These are phyloP conservation scores for Pseudochromis fuscus DNA, from an alignment of 2,797 vertebrate genomes.

Conservation along the genomic window DNA sequence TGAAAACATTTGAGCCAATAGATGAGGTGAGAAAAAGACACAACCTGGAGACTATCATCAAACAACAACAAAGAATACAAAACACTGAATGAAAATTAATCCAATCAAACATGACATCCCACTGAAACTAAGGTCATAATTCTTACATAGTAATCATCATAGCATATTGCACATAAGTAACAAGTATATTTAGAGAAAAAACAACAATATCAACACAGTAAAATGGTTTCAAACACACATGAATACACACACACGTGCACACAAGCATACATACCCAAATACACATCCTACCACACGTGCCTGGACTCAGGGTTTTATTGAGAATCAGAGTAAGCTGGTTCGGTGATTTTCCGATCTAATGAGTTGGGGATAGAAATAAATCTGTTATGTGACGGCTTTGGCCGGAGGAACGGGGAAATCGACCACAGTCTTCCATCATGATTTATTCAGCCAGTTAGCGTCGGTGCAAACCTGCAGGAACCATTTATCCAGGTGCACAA, in stretches of 20 bases:
- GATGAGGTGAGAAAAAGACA: too few relatives aligned
- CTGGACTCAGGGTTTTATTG: slow-evolving; percentile 10
- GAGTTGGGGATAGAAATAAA: slow-evolving; percentile 56
- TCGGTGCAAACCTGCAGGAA: neutral
- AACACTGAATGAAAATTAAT: too few relatives aligned
- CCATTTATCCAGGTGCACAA: neutral
- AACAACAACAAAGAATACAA: too few relatives aligned
- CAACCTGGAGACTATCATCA: too few relatives aligned
- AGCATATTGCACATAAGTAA: too few relatives aligned
- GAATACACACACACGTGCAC: neutral
- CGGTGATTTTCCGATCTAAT: slow-evolving; percentile 48
- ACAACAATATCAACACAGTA: too few relatives aligned
- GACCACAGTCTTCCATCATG: slow-evolving; percentile 15
- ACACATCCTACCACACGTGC: slow-evolving; percentile 8
- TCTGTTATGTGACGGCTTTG: slow-evolving; percentile 45
- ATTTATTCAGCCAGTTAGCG: slow-evolving; percentile 23
- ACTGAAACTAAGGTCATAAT: too few relatives aligned
- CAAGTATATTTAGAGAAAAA: too few relatives aligned
- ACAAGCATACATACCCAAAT: neutral
- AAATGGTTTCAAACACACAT: neutral
- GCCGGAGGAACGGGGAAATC: neutral
- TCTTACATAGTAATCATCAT: too few relatives aligned
- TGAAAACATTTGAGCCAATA: too few relatives aligned
- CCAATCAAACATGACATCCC: too few relatives aligned
- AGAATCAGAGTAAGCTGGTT: slow-evolving; percentile 52